These are phyloP conservation scores for Tenebrio molitor DNA, from an alignment of 1,140 invertebrate species.

Conservation along the genomic window DNA sequence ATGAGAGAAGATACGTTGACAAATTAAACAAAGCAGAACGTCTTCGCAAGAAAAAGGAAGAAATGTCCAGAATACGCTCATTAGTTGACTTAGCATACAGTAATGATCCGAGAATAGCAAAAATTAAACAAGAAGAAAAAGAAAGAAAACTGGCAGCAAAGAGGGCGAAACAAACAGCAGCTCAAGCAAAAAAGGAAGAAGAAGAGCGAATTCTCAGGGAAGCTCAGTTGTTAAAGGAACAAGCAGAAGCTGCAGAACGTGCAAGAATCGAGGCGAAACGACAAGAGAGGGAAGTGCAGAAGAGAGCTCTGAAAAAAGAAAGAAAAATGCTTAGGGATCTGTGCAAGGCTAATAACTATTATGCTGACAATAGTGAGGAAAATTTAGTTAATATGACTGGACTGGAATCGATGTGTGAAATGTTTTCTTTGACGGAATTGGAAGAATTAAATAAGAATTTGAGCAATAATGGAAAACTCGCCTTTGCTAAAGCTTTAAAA, in stretches of 20 bases:
- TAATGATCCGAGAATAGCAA: constrained; percentile 91
- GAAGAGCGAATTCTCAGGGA: constrained; percentile 82
- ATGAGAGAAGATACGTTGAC: constrained; percentile 97
- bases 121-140: constrained; percentile 95
- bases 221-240: constrained; percentile 83
- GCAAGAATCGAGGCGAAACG: constrained; percentile 85
- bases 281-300: constrained; percentile 88
- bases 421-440: constrained; percentile 79
- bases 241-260: constrained; percentile 84
- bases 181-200: constrained; percentile 85
- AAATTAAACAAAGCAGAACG: constrained; percentile 96
- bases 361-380: constrained; percentile 80
- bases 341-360: constrained; percentile 92
- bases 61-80: constrained; percentile 90
- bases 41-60: constrained; percentile 95
- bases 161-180: constrained; percentile 90
- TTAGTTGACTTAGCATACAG: constrained; percentile 95
- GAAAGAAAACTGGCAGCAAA: constrained; percentile 91
- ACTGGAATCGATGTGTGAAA: constrained; percentile 91
- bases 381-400: constrained; percentile 88
- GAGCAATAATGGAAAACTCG: constrained; percentile 73
- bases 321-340: constrained; percentile 87
- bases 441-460: constrained; percentile 84
- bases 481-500: constrained; percentile 79
- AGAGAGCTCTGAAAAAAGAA: constrained; percentile 88